Evolutionary conservation across 2,888 invertebrate genomes (phyloP).

Genomic region (Limnephilus marmoratus): DNA sequence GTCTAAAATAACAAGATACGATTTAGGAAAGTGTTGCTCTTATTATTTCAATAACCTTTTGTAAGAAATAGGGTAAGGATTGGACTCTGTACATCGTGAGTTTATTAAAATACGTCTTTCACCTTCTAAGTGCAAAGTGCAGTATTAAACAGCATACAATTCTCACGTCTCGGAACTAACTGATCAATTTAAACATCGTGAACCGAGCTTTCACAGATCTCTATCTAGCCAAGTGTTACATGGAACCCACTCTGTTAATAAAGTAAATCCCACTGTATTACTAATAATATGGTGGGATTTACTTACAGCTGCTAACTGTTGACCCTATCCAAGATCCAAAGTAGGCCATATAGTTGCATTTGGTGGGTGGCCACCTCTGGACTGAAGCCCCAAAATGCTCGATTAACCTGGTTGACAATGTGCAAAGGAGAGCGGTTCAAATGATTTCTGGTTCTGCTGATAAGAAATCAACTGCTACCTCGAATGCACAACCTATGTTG

Average conservation of each 20-base stretch:
- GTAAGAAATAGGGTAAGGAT: background rate
- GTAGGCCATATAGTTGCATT: background rate
- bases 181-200: background rate
- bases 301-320: background rate
- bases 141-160: background rate
- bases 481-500: too few species aligned
- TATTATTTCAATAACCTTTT: background rate
- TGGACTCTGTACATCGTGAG: background rate
- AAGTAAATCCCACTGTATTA: background rate
- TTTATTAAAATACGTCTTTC: background rate
- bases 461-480: too few species aligned
- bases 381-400: background rate
- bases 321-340: background rate
- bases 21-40: background rate
- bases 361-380: background rate
- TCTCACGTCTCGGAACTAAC: background rate
- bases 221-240: background rate
- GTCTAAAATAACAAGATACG: background rate
- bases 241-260: background rate
- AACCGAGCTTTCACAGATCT: background rate
- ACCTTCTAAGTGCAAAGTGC: constrained; percentile 2
- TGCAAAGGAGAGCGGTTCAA: background rate
- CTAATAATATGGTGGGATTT: too few species aligned
- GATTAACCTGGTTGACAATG: background rate
- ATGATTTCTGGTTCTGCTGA: too few species aligned